phyloP scores from a whole-genome alignment of 1,140 invertebrate species.

The Listronotus bonariensis region DNA sequence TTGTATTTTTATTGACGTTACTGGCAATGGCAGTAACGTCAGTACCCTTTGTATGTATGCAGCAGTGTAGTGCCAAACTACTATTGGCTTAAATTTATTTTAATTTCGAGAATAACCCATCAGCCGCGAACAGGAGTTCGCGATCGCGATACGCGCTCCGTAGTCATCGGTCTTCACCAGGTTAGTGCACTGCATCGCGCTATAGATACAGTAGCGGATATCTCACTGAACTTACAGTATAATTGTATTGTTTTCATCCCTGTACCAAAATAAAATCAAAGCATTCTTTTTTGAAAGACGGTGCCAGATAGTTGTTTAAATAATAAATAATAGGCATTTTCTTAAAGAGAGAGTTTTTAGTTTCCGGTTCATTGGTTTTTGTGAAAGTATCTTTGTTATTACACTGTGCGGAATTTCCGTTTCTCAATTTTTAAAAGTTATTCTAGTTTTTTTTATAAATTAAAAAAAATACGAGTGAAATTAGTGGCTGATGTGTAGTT shows the following conservation, averaged over 20 bases:
- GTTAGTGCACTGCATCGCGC: constrained; percentile 29
- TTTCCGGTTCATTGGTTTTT: constrained; percentile 22
- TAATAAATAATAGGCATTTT: background rate
- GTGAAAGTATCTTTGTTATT: constrained; percentile 12
- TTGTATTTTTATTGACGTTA: no score
- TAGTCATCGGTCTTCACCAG: constrained; percentile 3
- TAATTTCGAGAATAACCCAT: background rate
- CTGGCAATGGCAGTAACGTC: no score
- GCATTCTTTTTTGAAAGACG: background rate
- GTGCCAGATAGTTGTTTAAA: background rate
- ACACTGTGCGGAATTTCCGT: background rate
- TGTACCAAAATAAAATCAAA: background rate
- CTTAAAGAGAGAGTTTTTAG: constrained; percentile 9
- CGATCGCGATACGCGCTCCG: constrained; percentile 21
- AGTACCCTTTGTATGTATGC: no score
- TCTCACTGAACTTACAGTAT: background rate
- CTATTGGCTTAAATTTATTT: no score
- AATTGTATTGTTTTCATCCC: constrained; percentile 2
- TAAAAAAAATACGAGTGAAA: background rate
- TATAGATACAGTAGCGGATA: constrained; percentile 23
- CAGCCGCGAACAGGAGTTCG: constrained; percentile 6
- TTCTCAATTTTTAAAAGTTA: constrained; percentile 10
- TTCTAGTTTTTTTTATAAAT: background rate
- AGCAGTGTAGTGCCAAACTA: no score
- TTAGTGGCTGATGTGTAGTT: no score